A percentile compares a stretch with the other conserved stretches of the same genome.
phyloP scores from a whole-genome alignment of 2,888 invertebrate genomes.

The Diachrysia chrysitis region DNA sequence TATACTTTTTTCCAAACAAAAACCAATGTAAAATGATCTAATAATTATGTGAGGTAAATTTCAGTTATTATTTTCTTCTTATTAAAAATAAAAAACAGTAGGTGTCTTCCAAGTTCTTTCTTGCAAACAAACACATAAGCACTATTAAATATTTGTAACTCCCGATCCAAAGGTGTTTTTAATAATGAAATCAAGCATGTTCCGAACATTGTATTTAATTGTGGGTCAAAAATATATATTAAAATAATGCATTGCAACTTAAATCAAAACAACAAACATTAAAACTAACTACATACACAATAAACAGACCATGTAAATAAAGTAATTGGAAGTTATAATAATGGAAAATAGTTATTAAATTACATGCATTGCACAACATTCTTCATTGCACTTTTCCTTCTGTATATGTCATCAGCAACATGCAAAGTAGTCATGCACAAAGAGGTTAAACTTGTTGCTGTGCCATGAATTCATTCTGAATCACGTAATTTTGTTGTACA shows the following conservation, averaged over 20 bases:
- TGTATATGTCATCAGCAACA: constrained; percentile 6
- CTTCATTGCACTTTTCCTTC: constrained; percentile 12
- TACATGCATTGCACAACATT: constrained; percentile 15
- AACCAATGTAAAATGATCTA: too few relatives aligned
- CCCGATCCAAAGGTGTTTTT: constrained; percentile 17
- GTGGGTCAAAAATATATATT: constrained; percentile 13
- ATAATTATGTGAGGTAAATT: too few relatives aligned
- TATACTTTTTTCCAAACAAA: too few relatives aligned
- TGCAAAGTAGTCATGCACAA: constrained; percentile 21
- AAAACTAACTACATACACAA: constrained; percentile 9
- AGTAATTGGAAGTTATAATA: constrained; percentile 7
- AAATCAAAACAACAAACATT: constrained; percentile 19
- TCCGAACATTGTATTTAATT: constrained; percentile 39
- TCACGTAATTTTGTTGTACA: constrained; percentile 21
- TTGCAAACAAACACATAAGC: neutral
- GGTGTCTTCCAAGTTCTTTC: neutral
- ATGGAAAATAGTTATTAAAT: constrained; percentile 8
- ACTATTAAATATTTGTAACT: constrained; percentile 1
- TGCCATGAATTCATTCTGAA: constrained; percentile 22
- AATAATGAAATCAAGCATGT: constrained; percentile 39
- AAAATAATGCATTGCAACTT: constrained; percentile 16
- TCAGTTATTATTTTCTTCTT: too few relatives aligned
- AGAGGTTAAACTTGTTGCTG: neutral
- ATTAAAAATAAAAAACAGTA: too few relatives aligned
- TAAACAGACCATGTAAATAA: constrained; percentile 14